Evolutionary conservation across 2,797 vertebrate species (phyloP).

Genomic region (Myotis vivesi): DNA sequence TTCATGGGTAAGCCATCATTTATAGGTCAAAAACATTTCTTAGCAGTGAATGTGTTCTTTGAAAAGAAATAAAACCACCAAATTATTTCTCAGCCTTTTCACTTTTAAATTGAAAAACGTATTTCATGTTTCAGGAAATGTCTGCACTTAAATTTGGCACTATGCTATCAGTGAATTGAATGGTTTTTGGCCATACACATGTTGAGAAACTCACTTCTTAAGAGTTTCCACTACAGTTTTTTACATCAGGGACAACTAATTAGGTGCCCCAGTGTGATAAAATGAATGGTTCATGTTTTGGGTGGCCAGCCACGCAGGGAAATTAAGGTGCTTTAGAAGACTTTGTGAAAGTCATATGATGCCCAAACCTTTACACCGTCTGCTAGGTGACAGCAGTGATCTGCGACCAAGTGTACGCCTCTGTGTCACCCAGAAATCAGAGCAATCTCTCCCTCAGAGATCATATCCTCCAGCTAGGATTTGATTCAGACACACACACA

Average conservation of each 20-base stretch:
- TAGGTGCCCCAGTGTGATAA: not conserved
- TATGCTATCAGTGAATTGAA: not conserved
- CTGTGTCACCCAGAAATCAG: not conserved
- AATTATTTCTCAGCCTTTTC: constrained; percentile 15
- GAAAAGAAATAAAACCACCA: not conserved
- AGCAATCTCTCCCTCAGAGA: not conserved
- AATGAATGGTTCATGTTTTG: not conserved
- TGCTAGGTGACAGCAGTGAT: not conserved
- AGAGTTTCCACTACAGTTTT: constrained; percentile 14
- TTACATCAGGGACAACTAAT: not conserved
- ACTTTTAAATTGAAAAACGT: not conserved
- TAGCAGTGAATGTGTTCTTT: constrained; percentile 7
- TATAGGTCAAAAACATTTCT: constrained; percentile 6
- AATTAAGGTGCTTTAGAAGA: not conserved
- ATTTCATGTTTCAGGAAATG: not conserved
- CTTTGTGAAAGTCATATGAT: not conserved
- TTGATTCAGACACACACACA: not conserved
- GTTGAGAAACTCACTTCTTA: not conserved
- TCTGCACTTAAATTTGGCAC: constrained; percentile 12
- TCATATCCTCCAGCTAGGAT: too few species aligned
- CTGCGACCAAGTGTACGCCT: not conserved
- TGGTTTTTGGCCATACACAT: not conserved
- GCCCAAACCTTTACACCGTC: not conserved
- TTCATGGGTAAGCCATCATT: not conserved
- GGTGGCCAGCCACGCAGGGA: not conserved